These are phyloP conservation scores for Apodemia mormo DNA, from an alignment of 2,888 invertebrate species.

Conservation along the genomic window DNA sequence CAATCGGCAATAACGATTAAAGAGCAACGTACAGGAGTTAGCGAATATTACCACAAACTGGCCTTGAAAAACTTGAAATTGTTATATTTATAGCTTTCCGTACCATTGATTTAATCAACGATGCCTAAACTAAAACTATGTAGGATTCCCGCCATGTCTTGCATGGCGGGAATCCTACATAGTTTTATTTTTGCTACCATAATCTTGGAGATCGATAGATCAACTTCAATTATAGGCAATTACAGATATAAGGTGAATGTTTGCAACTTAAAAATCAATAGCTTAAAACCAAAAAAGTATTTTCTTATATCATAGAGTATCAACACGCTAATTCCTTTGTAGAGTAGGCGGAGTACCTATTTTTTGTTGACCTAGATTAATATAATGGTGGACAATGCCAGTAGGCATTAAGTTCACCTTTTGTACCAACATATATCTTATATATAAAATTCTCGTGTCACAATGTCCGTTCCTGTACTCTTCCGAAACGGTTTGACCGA, in stretches of 20 bases:
- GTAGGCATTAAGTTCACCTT: too few relatives aligned
- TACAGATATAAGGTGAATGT: not conserved
- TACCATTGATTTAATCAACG: conserved; percentile 22
- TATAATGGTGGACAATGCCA: too few relatives aligned
- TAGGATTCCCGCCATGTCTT: too few relatives aligned
- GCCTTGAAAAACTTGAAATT: conserved; percentile 23
- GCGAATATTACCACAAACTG: conserved; percentile 4
- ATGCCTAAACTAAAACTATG: conserved; percentile 17
- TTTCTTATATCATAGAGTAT: too few relatives aligned
- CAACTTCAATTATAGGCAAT: conserved; percentile 12
- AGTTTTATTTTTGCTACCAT: conserved; percentile 15
- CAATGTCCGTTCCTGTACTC: too few relatives aligned
- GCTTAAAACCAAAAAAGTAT: too few relatives aligned
- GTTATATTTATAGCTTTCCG: conserved; percentile 30
- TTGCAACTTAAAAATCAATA: not conserved
- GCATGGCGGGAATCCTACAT: conserved; percentile 4
- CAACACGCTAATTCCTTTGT: too few relatives aligned
- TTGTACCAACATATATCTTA: too few relatives aligned
- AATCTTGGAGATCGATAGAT: not conserved
- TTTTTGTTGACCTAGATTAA: too few relatives aligned
- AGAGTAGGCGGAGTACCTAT: too few relatives aligned
- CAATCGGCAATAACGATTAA: not conserved
- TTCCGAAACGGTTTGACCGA: too few relatives aligned
- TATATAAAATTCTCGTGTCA: too few relatives aligned
- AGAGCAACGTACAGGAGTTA: not conserved